Base-by-base conservation (phyloP, 2,888 invertebrate species). In the Megamerina dolium region DNA sequence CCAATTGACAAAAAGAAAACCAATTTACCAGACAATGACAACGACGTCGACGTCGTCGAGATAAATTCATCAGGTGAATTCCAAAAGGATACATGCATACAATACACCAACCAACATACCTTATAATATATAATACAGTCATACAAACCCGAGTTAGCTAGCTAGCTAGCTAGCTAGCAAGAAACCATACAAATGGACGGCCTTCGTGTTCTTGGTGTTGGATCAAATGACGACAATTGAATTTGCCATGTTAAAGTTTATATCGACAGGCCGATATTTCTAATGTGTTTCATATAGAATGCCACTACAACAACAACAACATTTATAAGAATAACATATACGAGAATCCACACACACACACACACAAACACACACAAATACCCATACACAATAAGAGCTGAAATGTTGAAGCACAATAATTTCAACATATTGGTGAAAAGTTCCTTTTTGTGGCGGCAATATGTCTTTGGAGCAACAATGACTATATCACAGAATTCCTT, bases 51-150 rank as follows among this genome's bases (percentile, higher is more conserved):
- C 53, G 53, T 53, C 55, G 50, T 50, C 46, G 48, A 49, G 57
- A 65, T 66, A 64, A 65, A 66, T 66, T 65, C 67, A 66, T 66
- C 64, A 65, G 66, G 63, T 63, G 66, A 63, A 64, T 62, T 54
- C 50, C 53, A 53, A 45, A n/a, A 49, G 48, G 36, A 50, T 41
- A 39, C 34, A 41, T 49, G 46, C 43, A 45, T 45, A 35, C 44
- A 8, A n/a, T n/a, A n/a, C n/a, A n/a, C n/a, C n/a, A n/a, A n/a
- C n/a, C n/a, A n/a, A n/a, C n/a, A n/a, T n/a, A n/a, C n/a, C n/a
- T n/a, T n/a, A n/a, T n/a, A n/a, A n/a, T n/a, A n/a, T n/a, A n/a
- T n/a, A n/a, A n/a, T n/a, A n/a, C n/a, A n/a, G n/a, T n/a, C n/a
- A n/a, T n/a, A n/a, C n/a, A n/a, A n/a, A n/a, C n/a, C n/a, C n/a